Conservation (phyloP, 2,797 vertebrate species). For the Alfaro cultratus region DNA sequence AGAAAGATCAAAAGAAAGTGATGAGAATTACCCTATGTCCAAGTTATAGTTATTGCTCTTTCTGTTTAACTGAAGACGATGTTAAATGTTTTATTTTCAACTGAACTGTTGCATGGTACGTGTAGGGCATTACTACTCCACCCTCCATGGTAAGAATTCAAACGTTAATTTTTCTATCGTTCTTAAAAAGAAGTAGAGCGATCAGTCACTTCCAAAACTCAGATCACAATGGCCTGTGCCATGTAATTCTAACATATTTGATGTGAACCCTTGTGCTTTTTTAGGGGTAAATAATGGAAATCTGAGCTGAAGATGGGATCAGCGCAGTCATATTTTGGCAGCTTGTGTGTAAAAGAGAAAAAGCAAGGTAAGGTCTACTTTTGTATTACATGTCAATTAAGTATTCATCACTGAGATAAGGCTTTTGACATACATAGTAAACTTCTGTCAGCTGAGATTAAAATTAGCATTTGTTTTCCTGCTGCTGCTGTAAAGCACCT, state of each 20-base stretch:
- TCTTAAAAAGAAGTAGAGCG: too few species aligned
- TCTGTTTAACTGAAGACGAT: not conserved
- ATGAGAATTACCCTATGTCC: not conserved
- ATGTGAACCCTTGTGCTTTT: slow-evolving; percentile 4
- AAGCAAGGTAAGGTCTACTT: slow-evolving; percentile 71
- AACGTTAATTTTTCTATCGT: too few species aligned
- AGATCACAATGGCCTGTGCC: too few species aligned
- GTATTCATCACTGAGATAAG: not conserved
- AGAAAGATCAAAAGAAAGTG: not conserved
- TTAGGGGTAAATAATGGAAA: slow-evolving; percentile 78
- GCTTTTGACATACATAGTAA: not conserved
- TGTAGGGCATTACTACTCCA: not conserved
- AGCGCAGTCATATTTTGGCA: slow-evolving; percentile 72
- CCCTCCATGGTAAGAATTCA: too few species aligned
- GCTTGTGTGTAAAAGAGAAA: slow-evolving; percentile 68
- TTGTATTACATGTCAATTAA: not conserved
- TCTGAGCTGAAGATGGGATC: slow-evolving; percentile 76
- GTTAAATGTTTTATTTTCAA: not conserved
- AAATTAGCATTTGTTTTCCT: not conserved
- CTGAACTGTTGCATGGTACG: not conserved
- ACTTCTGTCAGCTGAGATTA: not conserved
- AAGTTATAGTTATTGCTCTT: not conserved
- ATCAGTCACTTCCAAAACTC: too few species aligned
- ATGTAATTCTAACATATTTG: not conserved
- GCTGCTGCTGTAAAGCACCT: not conserved